Evolutionary conservation across 1,140 invertebrate genomes (phyloP).

Genomic region (Ips nitidus): DNA sequence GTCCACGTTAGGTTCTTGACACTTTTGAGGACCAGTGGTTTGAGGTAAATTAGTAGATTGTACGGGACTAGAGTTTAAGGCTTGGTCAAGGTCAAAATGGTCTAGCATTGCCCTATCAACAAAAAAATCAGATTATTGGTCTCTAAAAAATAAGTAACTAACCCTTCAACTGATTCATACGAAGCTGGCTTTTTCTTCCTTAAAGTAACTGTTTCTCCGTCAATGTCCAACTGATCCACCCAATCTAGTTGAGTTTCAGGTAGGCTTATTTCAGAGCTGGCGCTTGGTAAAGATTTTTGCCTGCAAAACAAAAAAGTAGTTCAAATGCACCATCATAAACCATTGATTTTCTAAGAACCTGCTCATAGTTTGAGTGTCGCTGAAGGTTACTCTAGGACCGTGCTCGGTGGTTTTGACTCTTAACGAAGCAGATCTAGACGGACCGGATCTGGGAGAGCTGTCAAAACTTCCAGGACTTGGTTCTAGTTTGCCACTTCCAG

Average conservation of each 20-base stretch:
- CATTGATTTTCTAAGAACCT: constrained; percentile 45
- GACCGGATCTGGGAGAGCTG: constrained; percentile 69
- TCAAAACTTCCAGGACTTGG: constrained; percentile 62
- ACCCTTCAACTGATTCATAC: constrained; percentile 48
- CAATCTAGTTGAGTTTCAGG: constrained; percentile 62
- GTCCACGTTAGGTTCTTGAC: constrained; percentile 91
- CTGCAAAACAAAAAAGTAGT: constrained; percentile 40
- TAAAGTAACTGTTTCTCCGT: constrained; percentile 65
- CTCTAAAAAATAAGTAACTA: constrained; percentile 2
- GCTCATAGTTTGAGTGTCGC: constrained; percentile 61
- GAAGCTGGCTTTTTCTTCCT: constrained; percentile 58
- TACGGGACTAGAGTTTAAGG: constrained; percentile 34
- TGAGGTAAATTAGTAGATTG: constrained; percentile 32
- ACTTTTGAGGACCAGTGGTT: constrained; percentile 53
- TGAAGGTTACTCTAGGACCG: constrained; percentile 64
- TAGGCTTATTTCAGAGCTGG: constrained; percentile 67
- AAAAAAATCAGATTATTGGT: not conserved
- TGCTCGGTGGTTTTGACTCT: constrained; percentile 56
- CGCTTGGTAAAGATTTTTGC: constrained; percentile 71
- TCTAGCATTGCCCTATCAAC: constrained; percentile 38
- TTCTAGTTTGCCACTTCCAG: constrained; percentile 54
- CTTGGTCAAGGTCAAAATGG: constrained; percentile 40
- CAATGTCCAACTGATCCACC: constrained; percentile 63
- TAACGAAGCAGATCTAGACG: constrained; percentile 72
- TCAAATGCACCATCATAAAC: not conserved